These are phyloP conservation scores for Drosophila watanabei DNA, from an alignment of 1,140 invertebrate species.

Conservation along the genomic window DNA sequence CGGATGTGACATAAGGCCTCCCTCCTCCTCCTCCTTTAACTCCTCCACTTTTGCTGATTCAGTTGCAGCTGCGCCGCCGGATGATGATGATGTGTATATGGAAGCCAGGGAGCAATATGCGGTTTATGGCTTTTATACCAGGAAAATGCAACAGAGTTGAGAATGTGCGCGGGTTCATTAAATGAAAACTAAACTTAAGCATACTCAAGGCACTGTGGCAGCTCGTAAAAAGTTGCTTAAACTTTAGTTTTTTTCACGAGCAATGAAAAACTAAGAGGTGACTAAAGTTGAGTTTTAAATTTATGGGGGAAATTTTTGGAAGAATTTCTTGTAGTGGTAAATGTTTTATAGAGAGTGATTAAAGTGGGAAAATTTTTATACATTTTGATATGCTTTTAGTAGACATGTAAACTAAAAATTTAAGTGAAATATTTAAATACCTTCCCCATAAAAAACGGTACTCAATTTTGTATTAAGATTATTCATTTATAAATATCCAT, in stretches of 20 bases:
- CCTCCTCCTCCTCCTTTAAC: neutral
- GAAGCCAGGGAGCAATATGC: conserved; percentile 57
- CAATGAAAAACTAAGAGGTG: neutral
- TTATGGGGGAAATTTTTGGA: neutral
- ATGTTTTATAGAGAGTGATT: neutral
- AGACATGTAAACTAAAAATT: too few relatives aligned
- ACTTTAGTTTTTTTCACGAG: conserved; percentile 3
- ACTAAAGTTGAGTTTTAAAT: neutral
- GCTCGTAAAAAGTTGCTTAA: conserved; percentile 33
- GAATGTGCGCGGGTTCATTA: conserved; percentile 23
- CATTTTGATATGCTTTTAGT: too few relatives aligned
- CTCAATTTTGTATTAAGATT: neutral
- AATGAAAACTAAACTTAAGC: conserved; percentile 43
- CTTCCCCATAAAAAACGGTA: neutral
- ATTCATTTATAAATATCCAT: neutral
- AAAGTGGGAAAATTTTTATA: neutral
- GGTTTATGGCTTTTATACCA: conserved; percentile 65
- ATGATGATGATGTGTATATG: conserved; percentile 78
- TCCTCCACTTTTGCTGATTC: conserved; percentile 43
- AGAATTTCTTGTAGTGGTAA: too few relatives aligned
- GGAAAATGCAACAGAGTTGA: conserved; percentile 58
- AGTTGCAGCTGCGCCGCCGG: conserved; percentile 46
- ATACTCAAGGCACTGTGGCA: conserved; percentile 1
- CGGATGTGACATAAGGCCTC: conserved; percentile 59
- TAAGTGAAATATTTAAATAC: too few relatives aligned